Conservation (phyloP, 1,140 invertebrate genomes). For the Zaprionus tsacasi region DNA sequence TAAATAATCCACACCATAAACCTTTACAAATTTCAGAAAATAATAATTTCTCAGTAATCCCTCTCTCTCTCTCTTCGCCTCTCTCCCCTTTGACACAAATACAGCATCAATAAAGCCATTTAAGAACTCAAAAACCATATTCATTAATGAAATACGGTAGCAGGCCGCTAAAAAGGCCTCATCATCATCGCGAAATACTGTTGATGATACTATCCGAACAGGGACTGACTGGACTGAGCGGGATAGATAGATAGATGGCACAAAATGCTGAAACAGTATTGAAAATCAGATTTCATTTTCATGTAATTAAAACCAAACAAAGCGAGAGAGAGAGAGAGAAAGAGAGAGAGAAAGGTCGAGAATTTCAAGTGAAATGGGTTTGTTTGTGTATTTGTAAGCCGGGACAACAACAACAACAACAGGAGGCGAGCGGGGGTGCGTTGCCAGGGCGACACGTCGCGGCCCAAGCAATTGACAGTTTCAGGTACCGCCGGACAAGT, state of each 20-base stretch:
- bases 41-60: constrained; percentile 14
- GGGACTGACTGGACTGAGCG: not conserved
- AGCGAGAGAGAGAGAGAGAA: not conserved
- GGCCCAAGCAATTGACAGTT: constrained; percentile 49
- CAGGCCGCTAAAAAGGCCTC: constrained; percentile 34
- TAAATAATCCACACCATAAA: not conserved
- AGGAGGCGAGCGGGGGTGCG: constrained; percentile 5
- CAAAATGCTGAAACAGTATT: constrained; percentile 29
- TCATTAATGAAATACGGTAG: constrained; percentile 59
- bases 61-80: too few species aligned
- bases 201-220: too few species aligned
- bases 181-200: not conserved
- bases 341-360: constrained; percentile 1
- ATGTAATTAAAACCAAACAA: constrained; percentile 58
- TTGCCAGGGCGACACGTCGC: constrained; percentile 42
- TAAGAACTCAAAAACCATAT: constrained; percentile 20
- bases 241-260: constrained; percentile 20
- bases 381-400: not conserved
- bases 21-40: not conserved
- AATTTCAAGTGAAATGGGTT: constrained; percentile 9
- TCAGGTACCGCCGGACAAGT: constrained; percentile 33
- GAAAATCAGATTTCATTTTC: constrained; percentile 50
- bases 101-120: constrained; percentile 19
- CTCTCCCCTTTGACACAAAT: not conserved
- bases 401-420: constrained; percentile 38